Conservation (phyloP, 2,797 vertebrate species). For the Micromesistius poutassou region DNA sequence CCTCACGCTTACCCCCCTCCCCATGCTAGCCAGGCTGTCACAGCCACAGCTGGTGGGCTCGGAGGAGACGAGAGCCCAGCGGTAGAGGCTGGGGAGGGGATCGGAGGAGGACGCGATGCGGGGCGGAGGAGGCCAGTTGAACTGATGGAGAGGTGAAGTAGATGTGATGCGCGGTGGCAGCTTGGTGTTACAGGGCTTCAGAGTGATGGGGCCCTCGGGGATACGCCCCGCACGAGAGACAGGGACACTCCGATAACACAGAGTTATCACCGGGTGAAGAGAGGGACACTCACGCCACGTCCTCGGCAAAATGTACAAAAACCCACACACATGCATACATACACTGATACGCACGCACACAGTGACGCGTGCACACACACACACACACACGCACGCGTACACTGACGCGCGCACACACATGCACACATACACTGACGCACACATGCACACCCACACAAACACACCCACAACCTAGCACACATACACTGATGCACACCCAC, state of each 20-base stretch:
- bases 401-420: too few relatives aligned
- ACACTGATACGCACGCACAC: not conserved
- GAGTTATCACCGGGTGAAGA: conserved; percentile 24
- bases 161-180: conserved; percentile 55
- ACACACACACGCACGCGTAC: too few relatives aligned
- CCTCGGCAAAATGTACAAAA: conserved; percentile 6
- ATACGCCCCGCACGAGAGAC: conserved; percentile 26
- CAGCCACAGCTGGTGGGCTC: conserved; percentile 30
- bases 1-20: not conserved
- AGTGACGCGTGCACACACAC: not conserved
- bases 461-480: not conserved
- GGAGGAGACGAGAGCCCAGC: conserved; percentile 37
- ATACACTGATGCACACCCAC: not conserved
- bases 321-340: not conserved
- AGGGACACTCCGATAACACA: not conserved
- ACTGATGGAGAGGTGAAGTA: conserved; percentile 43
- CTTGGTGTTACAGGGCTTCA: conserved; percentile 53
- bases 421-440: not conserved
- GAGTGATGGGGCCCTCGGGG: conserved; percentile 51
- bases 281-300: not conserved
- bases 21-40: conserved; percentile 15
- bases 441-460: not conserved
- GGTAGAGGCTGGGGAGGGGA: conserved; percentile 47
- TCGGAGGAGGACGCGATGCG: conserved; percentile 26
- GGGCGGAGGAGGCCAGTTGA: conserved; percentile 35